Conservation (phyloP, 2,888 invertebrate genomes). For the Ichneumoninae sp. region DNA sequence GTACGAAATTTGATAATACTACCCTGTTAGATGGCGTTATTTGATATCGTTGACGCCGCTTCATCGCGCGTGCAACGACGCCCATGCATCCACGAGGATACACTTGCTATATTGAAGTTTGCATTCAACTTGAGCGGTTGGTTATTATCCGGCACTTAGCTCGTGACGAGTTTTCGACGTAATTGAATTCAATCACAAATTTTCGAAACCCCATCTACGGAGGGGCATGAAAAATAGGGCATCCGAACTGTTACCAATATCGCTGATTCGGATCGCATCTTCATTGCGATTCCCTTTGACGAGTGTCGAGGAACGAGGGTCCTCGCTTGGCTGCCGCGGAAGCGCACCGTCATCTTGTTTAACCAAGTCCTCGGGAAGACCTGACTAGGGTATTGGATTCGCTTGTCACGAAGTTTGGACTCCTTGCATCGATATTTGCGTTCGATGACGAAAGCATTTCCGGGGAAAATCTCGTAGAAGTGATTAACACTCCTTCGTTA, state of each 20-base stretch:
- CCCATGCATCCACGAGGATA: not conserved
- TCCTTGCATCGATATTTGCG: not conserved
- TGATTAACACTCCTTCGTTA: not conserved
- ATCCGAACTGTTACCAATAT: not conserved
- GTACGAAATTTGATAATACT: constrained; percentile 16
- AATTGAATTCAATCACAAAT: not conserved
- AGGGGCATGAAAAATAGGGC: not conserved
- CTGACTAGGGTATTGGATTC: not conserved
- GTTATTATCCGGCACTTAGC: not conserved
- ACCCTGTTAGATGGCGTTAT: constrained; percentile 33
- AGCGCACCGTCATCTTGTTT: not conserved
- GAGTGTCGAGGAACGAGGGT: not conserved
- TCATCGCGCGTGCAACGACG: not conserved
- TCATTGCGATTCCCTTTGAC: not conserved
- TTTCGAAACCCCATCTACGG: not conserved
- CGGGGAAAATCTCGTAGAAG: not conserved
- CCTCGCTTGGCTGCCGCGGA: not conserved
- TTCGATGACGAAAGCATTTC: not conserved
- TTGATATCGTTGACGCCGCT: constrained; percentile 29
- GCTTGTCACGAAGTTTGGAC: not conserved
- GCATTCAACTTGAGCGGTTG: not conserved
- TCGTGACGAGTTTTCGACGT: not conserved
- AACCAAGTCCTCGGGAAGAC: not conserved
- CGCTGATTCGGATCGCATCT: not conserved
- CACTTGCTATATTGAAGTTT: not conserved